Evolutionary conservation across 2,113 vertebrate species (phyloP), one percentile per base, ranked within the genome.

Genomic region (Psophia crepitans): DNA sequence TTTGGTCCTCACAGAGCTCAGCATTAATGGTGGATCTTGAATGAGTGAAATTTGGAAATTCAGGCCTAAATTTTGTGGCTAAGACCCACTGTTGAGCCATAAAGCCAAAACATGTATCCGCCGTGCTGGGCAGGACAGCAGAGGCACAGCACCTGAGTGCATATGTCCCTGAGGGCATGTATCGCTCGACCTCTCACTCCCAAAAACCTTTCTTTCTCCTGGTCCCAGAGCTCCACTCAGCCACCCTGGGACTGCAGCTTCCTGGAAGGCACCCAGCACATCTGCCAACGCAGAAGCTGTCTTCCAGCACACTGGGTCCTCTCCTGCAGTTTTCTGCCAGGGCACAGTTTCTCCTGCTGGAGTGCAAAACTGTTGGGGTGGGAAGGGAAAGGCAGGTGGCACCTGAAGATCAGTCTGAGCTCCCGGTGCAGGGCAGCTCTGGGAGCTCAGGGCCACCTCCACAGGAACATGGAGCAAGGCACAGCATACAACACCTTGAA

Each of bases 151-250:
- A 41, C 12, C 39, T 46, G 22, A n/a, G n/a, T n/a, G n/a, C n/a
- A n/a, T n/a, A n/a, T n/a, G n/a, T n/a, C 56, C 43, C 4, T 1
- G 4, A 32, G 27, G 14, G 8, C 51, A 35, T 0, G 1, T 28
- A 12, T 37, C 1, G 2, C 35, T 61, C n/a, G 32, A 3, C 51
- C 4, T 43, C 37, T 35, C 20, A 9, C 11, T 44, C 33, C 27
- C 30, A 11, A 23, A 68, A 58, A 14, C 2, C 46, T 12, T 33
- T 26, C 32, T 66, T 68, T 58, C 37, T 44, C 5, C 16, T 21
- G 39, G 37, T 5, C 16, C 57, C 37, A 24, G 39, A 63, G 65
- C n/a, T 39, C 22, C 33, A 14, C 35, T 33, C 8, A 33, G 43
- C 43, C 35, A 33, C 39, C 33, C 39, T 26, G 39, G 48, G 48